Evolutionary conservation across 2,888 invertebrate species (phyloP).

Genomic region (Mellilla xanthometata): DNA sequence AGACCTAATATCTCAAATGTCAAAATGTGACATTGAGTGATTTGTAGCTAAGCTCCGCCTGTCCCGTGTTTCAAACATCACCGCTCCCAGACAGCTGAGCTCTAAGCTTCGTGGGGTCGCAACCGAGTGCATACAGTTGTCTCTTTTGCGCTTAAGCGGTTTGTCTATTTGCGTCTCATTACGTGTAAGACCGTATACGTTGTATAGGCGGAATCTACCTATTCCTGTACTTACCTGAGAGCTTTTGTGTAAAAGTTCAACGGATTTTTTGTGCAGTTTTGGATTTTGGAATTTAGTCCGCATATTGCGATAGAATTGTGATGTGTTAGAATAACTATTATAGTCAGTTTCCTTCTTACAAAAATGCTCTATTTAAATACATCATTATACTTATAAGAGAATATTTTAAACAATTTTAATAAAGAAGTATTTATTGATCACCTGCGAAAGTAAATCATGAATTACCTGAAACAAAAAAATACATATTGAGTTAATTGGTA

Average conservation of each 20-base stretch:
- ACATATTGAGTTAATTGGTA: no score
- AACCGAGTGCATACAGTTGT: conserved; percentile 65
- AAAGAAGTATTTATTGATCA: no score
- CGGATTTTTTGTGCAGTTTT: conserved; percentile 70
- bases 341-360: no score
- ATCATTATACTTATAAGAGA: no score
- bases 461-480: no score
- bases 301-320: conserved; percentile 27
- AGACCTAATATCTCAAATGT: conserved; percentile 84
- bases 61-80: conserved; percentile 84
- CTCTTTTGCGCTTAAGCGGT: conserved; percentile 54
- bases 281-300: conserved; percentile 57
- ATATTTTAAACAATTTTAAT: no score
- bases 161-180: conserved; percentile 57
- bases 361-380: no score
- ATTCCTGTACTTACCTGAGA: conserved; percentile 78
- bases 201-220: conserved; percentile 74
- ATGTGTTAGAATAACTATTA: conserved; percentile 1
- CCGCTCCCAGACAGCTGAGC: conserved; percentile 81
- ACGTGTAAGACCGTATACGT: conserved; percentile 66
- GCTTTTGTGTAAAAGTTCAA: conserved; percentile 81
- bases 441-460: no score
- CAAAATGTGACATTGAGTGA: conserved; percentile 84
- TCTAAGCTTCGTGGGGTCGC: conserved; percentile 72
- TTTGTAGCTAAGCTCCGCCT: conserved; percentile 84